Percentiles rank a stretch among this genome's conserved stretches.
These are phyloP conservation scores for Siniperca obscura DNA, from an alignment of 2,797 vertebrate species.

Conservation along the genomic window DNA sequence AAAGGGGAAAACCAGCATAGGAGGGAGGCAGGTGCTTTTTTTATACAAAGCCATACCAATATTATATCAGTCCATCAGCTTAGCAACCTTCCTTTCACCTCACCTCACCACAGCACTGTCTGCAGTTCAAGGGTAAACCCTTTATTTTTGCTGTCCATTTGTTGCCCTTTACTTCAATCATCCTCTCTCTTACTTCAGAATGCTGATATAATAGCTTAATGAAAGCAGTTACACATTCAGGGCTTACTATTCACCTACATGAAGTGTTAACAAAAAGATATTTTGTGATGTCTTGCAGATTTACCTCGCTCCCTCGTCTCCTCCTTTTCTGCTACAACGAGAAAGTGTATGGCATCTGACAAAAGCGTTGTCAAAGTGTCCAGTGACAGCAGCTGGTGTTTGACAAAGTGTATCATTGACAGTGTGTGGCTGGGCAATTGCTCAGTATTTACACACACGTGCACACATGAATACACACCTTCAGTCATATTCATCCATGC, in stretches of 20 bases:
- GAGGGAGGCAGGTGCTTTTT: not conserved
- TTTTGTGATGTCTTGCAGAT: conserved; percentile 57
- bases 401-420: conserved; percentile 79
- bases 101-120: conserved; percentile 40
- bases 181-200: conserved; percentile 69
- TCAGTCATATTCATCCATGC: conserved; percentile 42
- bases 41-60: conserved; percentile 43
- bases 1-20: not conserved
- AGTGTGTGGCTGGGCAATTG: conserved; percentile 68
- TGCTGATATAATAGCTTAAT: conserved; percentile 84
- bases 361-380: conserved; percentile 67
- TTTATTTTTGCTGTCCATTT: conserved; percentile 78
- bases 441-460: conserved; percentile 60
- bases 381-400: conserved; percentile 70
- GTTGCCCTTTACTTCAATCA: conserved; percentile 89
- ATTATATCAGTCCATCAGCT: conserved; percentile 72
- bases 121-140: conserved; percentile 75
- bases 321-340: conserved; percentile 28
- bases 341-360: conserved; percentile 58
- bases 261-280: conserved; percentile 53
- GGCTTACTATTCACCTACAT: conserved; percentile 65
- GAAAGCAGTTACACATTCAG: conserved; percentile 80
- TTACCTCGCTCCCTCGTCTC: conserved; percentile 12
- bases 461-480: conserved; percentile 61
- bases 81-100: conserved; percentile 41